Percentiles rank a stretch among this genome's conserved stretches.
phyloP scores from a whole-genome alignment of 1,140 invertebrate species.

The Macrostomum lignano region DNA sequence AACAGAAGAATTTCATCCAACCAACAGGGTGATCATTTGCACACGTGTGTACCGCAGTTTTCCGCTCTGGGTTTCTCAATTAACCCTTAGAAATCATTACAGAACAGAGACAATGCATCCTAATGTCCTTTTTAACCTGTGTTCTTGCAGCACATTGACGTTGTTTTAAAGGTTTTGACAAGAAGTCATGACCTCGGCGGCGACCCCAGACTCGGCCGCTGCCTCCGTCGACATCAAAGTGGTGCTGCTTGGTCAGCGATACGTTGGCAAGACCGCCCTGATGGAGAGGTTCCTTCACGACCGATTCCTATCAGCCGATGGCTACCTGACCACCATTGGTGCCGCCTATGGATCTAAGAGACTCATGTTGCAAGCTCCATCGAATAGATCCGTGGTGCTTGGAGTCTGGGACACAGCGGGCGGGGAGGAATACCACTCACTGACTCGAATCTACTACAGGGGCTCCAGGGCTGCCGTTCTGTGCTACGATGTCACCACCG shows the following conservation, averaged over 20 bases:
- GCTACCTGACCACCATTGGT: slow-evolving; percentile 35
- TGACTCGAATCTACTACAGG: slow-evolving; percentile 41
- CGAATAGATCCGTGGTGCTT: too few relatives aligned
- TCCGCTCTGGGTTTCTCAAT: too few relatives aligned
- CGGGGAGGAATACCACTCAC: slow-evolving; percentile 36
- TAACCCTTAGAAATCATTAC: too few relatives aligned
- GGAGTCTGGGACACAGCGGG: slow-evolving; percentile 37
- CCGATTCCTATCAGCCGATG: slow-evolving; percentile 23
- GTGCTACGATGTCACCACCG: slow-evolving; percentile 38
- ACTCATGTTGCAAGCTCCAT: slow-evolving; percentile 15
- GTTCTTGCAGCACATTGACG: too few relatives aligned
- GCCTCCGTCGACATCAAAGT: slow-evolving; percentile 32
- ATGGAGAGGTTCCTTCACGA: slow-evolving; percentile 33
- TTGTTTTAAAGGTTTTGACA: too few relatives aligned
- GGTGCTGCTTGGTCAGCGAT: slow-evolving; percentile 33
- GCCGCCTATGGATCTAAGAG: slow-evolving; percentile 38
- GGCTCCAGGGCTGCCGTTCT: slow-evolving; percentile 39
- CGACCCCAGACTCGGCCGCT: too few relatives aligned
- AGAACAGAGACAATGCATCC: too few relatives aligned
- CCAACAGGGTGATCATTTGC: too few relatives aligned
- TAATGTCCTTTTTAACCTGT: too few relatives aligned
- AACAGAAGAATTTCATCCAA: too few relatives aligned
- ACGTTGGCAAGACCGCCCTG: slow-evolving; percentile 36
- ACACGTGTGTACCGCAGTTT: too few relatives aligned
- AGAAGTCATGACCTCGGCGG: too few relatives aligned